Conservation (phyloP, 2,797 vertebrate genomes). For the Cottoperca gobio region DNA sequence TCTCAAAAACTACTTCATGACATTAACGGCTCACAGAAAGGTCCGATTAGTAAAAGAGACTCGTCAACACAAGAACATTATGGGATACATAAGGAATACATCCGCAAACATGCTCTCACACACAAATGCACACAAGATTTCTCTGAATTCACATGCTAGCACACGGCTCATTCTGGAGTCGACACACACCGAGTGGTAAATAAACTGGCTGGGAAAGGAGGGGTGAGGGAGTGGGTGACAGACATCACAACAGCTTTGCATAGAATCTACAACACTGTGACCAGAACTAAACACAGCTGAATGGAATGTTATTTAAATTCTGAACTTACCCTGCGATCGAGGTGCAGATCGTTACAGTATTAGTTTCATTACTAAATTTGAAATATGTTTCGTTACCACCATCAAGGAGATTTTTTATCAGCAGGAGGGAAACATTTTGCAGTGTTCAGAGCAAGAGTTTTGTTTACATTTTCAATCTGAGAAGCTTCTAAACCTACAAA, state of each 20-base stretch:
- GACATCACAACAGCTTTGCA: conserved; percentile 70
- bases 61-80: conserved; percentile 15
- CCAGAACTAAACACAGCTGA: conserved; percentile 7
- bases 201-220: conserved; percentile 8
- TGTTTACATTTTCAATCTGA: not conserved
- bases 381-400: not conserved
- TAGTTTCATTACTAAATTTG: not conserved
- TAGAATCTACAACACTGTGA: conserved; percentile 66
- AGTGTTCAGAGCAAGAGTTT: not conserved
- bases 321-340: not conserved
- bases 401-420: not conserved
- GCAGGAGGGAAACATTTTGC: not conserved
- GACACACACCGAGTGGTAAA: conserved; percentile 72
- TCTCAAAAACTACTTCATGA: conserved; percentile 27
- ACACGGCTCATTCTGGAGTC: conserved; percentile 70
- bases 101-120: conserved; percentile 4
- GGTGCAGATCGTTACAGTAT: not conserved
- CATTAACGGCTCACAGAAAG: conserved; percentile 62
- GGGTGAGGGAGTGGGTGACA: not conserved
- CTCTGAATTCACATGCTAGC: conserved; percentile 64
- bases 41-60: conserved; percentile 51
- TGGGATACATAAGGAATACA: not conserved
- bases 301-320: not conserved
- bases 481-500: not conserved
- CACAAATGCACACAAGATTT: conserved; percentile 12